A percentile compares a stretch with the other conserved stretches of the same genome.
phyloP scores from a whole-genome alignment of 2,888 invertebrate species.

The Coelinius sp. region DNA sequence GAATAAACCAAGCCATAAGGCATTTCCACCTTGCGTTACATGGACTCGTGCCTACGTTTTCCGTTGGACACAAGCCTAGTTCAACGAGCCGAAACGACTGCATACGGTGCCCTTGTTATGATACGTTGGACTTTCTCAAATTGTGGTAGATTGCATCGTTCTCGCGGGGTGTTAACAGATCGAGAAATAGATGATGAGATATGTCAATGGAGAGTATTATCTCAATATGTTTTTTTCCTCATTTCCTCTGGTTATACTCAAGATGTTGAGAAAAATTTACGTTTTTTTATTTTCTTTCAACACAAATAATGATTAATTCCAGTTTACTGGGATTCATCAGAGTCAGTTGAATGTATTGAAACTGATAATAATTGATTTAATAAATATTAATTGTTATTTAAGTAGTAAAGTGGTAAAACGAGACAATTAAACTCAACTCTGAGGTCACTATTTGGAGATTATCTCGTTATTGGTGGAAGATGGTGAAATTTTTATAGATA shows the following conservation, averaged over 20 bases:
- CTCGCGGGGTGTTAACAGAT: not conserved
- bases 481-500: too few species aligned
- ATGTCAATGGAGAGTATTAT: not conserved
- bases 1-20: conserved; percentile 50
- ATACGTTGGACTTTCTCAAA: conserved; percentile 14
- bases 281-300: too few species aligned
- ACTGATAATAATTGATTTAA: too few species aligned
- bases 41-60: conserved; percentile 50
- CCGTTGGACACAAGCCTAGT: conserved; percentile 51
- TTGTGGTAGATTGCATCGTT: conserved; percentile 7
- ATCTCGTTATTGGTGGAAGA: too few species aligned
- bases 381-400: too few species aligned
- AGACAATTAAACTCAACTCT: too few species aligned
- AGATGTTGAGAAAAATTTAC: not conserved
- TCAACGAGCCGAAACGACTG: conserved; percentile 54
- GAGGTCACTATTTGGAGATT: too few species aligned
- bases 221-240: not conserved
- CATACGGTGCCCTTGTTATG: conserved; percentile 11
- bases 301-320: too few species aligned
- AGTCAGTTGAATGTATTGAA: too few species aligned
- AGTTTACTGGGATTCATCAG: not conserved
- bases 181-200: not conserved
- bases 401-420: too few species aligned
- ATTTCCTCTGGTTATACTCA: not conserved
- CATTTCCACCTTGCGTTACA: conserved; percentile 55